Percentiles rank a stretch among this genome's conserved stretches.
Conservation (phyloP, 2,888 invertebrate genomes). For the Glyphotaelius pellucidus region DNA sequence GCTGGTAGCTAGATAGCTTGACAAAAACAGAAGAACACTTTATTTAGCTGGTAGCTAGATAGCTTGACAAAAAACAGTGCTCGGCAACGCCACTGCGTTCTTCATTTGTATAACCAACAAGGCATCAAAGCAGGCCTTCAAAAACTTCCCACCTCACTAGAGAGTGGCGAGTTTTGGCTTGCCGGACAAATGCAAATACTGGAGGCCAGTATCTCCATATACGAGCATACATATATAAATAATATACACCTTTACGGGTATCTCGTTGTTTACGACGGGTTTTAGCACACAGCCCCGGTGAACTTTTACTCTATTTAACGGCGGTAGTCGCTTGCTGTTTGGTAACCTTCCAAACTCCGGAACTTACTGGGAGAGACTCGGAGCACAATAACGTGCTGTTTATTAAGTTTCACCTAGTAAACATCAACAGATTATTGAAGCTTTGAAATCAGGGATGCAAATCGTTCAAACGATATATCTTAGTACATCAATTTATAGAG, state of each 20-base stretch:
- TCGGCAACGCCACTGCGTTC: no score
- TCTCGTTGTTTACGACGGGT: conserved; percentile 18
- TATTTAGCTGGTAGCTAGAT: no score
- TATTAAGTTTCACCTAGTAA: conserved; percentile 17
- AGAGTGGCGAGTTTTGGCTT: background rate
- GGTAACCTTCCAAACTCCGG: background rate
- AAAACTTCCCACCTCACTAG: background rate
- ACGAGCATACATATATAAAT: background rate
- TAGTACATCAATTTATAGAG: background rate
- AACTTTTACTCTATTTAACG: conserved; percentile 25
- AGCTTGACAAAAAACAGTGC: no score
- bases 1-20: no score
- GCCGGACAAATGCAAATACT: background rate
- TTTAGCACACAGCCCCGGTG: background rate
- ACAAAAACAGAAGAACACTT: no score
- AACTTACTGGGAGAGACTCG: background rate
- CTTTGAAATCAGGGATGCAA: background rate
- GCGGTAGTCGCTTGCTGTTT: background rate
- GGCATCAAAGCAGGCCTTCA: background rate
- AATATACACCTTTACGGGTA: background rate
- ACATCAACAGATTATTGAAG: background rate
- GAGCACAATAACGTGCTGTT: background rate
- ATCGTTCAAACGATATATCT: background rate
- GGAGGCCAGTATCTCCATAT: no score
- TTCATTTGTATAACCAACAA: no score